These are phyloP conservation scores for Adrianichthys oophorus DNA, from an alignment of 2,797 vertebrate genomes.

Conservation along the genomic window DNA sequence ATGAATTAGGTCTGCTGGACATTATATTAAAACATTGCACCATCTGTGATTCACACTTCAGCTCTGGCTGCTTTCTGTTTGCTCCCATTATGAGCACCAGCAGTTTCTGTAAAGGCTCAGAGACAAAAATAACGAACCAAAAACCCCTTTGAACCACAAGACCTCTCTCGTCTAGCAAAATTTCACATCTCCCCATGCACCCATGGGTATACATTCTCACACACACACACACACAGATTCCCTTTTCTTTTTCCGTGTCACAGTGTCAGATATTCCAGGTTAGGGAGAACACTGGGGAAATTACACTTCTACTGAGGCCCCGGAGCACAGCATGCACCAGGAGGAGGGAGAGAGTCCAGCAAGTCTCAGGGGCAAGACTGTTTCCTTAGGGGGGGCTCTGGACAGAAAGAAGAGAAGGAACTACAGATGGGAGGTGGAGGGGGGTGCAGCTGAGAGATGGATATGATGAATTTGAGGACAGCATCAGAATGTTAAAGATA, in stretches of 20 bases:
- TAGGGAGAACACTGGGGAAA: conserved; percentile 71
- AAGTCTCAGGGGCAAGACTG: conserved; percentile 45
- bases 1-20: conserved; percentile 11
- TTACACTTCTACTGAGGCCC: conserved; percentile 62
- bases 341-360: conserved; percentile 24
- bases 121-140: conserved; percentile 29
- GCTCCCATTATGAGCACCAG: conserved; percentile 6
- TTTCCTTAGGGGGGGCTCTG: conserved; percentile 55
- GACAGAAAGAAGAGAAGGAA: conserved; percentile 59
- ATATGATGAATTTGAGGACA: conserved; percentile 53
- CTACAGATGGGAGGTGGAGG: conserved; percentile 3
- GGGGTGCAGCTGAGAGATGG: conserved; percentile 4
- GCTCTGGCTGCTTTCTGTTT: conserved; percentile 5
- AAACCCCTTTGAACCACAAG: conserved; percentile 19
- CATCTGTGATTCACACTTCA: conserved; percentile 13
- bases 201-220: conserved; percentile 9
- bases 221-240: conserved; percentile 8
- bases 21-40: conserved; percentile 15
- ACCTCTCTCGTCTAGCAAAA: conserved; percentile 23
- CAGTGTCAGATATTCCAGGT: conserved; percentile 72
- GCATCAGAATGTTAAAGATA: conserved; percentile 43
- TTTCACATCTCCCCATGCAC: conserved; percentile 29
- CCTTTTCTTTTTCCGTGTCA: conserved; percentile 48
- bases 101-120: conserved; percentile 23
- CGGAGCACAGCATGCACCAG: conserved; percentile 33